Evolutionary conservation across 2,113 vertebrate species (phyloP).

Genomic region (Zosterops borbonicus): DNA sequence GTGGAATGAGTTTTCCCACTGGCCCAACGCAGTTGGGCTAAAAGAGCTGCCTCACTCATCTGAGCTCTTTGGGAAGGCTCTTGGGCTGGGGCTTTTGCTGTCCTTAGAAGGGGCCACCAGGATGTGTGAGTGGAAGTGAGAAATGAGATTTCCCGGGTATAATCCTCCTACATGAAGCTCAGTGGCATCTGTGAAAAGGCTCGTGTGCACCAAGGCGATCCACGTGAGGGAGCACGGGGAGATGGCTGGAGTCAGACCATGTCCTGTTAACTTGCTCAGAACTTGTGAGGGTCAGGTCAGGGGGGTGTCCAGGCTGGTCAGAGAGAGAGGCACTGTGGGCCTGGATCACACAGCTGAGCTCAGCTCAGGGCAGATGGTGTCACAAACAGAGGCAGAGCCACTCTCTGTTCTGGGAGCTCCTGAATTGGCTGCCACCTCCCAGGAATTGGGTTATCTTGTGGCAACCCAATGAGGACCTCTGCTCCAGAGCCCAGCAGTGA

Average conservation of each 20-base stretch:
- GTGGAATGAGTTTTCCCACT: neutral
- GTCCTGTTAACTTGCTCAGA: neutral
- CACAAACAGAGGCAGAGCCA: neutral
- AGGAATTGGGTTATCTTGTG: neutral
- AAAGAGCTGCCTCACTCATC: neutral
- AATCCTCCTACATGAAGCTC: neutral
- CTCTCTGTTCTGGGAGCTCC: neutral
- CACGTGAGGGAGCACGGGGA: neutral
- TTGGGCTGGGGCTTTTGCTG: neutral
- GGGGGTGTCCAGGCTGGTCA: neutral
- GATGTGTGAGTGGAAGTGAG: neutral
- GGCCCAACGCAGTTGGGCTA: neutral
- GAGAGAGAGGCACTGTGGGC: neutral
- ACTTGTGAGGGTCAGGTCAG: neutral
- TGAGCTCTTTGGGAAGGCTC: neutral
- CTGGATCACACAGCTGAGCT: neutral
- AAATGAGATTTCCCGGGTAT: slow-evolving; percentile 9
- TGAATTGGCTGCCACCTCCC: neutral
- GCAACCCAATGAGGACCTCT: neutral
- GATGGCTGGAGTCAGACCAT: neutral
- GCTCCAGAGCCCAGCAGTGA: neutral
- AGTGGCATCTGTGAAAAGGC: neutral
- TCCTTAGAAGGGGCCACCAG: neutral
- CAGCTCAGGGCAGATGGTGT: fast-evolving
- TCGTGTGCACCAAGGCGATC: neutral